Percentiles rank a stretch among this genome's conserved stretches.
Conservation (phyloP, 2,797 vertebrate genomes). For the Enteromius treurensis region DNA sequence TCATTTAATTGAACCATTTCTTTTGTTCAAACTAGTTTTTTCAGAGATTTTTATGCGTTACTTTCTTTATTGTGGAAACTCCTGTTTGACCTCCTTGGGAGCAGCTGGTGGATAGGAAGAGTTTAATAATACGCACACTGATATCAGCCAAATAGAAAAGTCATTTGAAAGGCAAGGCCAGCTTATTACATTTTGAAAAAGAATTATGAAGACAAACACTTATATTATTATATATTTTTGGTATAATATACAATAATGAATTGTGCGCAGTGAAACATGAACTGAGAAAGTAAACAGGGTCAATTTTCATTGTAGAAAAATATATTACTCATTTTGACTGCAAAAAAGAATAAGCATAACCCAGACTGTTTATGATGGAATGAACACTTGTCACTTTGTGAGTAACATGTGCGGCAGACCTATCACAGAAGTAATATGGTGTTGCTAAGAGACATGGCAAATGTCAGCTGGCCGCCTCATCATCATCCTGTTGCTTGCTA, state of each 20-base stretch:
- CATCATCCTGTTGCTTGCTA: constrained; percentile 52
- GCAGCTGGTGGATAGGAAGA: not conserved
- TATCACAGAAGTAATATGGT: constrained; percentile 25
- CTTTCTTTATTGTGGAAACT: not conserved
- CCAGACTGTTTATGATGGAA: constrained; percentile 4
- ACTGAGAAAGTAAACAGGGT: not conserved
- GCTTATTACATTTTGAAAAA: not conserved
- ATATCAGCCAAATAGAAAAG: not conserved
- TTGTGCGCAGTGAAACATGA: not conserved
- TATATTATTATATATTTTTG: not conserved
- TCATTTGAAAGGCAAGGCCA: not conserved
- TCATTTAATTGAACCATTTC: too few relatives aligned
- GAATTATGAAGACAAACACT: not conserved
- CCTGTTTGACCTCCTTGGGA: not conserved
- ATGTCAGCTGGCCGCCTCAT: constrained; percentile 47
- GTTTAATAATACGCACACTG: not conserved
- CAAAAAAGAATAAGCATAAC: not conserved
- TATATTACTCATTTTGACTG: not conserved
- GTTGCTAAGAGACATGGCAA: constrained; percentile 58
- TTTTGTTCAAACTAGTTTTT: not conserved
- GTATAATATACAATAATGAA: not conserved
- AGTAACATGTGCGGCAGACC: not conserved
- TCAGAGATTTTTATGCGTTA: not conserved
- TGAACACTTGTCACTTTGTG: not conserved
- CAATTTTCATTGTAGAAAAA: not conserved